Percentiles rank a stretch among this genome's conserved stretches.
Evolutionary conservation across 2,113 vertebrate genomes (phyloP).

Genomic region (Sialia sialis): DNA sequence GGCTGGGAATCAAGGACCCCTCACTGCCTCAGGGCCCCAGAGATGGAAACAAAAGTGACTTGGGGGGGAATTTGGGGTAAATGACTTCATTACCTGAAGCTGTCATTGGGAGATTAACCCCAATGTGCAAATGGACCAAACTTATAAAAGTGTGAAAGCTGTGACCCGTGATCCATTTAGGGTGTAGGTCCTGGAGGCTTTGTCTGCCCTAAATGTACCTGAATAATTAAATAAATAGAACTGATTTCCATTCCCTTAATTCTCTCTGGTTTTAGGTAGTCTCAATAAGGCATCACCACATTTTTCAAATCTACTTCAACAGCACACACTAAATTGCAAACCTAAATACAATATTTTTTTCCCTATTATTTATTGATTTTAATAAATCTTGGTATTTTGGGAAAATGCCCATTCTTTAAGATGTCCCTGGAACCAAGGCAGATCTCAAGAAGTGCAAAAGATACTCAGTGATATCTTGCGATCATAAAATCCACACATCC

Average conservation of each 20-base stretch:
- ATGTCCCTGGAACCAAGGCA: accelerated
- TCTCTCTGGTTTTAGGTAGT: not conserved
- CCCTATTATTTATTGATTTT: not conserved
- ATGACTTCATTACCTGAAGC: not conserved
- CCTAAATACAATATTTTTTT: not conserved
- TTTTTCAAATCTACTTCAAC: not conserved
- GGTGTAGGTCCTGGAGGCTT: not conserved
- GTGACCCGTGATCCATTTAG: accelerated
- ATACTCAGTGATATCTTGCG: not conserved
- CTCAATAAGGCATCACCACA: too few species aligned
- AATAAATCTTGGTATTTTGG: not conserved
- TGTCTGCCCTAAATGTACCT: not conserved
- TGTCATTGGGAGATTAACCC: not conserved
- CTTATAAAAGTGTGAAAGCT: not conserved
- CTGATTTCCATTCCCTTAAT: not conserved
- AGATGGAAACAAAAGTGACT: not conserved
- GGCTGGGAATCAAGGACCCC: not conserved
- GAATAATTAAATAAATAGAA: not conserved
- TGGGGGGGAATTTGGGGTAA: not conserved
- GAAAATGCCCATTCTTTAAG: not conserved
- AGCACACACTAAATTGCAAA: not conserved
- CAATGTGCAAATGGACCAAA: not conserved
- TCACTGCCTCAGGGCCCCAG: not conserved
- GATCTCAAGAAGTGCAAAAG: not conserved
- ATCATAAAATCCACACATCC: not conserved